Percentiles rank a stretch among this genome's conserved stretches.
Evolutionary conservation across 2,113 vertebrate genomes (phyloP).

Genomic region (Scomber colias): DNA sequence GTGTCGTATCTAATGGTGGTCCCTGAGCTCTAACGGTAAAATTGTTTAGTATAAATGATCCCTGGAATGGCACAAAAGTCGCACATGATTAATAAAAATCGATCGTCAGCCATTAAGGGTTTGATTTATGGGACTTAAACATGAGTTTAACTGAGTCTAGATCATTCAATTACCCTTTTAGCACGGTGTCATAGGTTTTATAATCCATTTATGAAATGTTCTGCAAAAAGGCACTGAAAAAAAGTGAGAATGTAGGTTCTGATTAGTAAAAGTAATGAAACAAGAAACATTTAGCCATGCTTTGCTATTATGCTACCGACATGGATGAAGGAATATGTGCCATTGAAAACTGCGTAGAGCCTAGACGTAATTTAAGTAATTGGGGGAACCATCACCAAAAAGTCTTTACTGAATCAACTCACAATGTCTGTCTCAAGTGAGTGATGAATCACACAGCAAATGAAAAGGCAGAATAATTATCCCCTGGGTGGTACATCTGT

Average conservation of each 20-base stretch:
- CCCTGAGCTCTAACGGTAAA: conserved; percentile 11
- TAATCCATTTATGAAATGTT: background rate
- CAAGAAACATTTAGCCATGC: background rate
- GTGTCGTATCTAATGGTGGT: conserved; percentile 29
- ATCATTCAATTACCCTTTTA: conserved; percentile 8
- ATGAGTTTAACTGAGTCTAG: background rate
- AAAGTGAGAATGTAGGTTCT: background rate
- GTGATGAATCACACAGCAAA: conserved; percentile 48
- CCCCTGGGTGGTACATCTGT: conserved; percentile 37
- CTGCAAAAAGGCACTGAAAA: background rate
- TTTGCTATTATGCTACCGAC: background rate
- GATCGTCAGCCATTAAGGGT: conserved; percentile 26
- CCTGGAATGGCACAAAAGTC: conserved; percentile 34
- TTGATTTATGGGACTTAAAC: conserved; percentile 34
- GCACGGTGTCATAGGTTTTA: background rate
- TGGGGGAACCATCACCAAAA: conserved; percentile 7
- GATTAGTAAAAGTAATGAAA: too few species aligned
- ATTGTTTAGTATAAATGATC: conserved; percentile 17
- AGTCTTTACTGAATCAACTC: conserved; percentile 29
- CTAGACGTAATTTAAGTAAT: conserved; percentile 42
- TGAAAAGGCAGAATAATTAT: conserved; percentile 34
- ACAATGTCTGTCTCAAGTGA: conserved; percentile 9
- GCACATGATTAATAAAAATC: conserved; percentile 33
- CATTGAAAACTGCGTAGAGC: background rate
- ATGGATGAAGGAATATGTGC: background rate